Evolutionary conservation across 2,113 vertebrate species (phyloP).

Genomic region (Alexandromys fortis): DNA sequence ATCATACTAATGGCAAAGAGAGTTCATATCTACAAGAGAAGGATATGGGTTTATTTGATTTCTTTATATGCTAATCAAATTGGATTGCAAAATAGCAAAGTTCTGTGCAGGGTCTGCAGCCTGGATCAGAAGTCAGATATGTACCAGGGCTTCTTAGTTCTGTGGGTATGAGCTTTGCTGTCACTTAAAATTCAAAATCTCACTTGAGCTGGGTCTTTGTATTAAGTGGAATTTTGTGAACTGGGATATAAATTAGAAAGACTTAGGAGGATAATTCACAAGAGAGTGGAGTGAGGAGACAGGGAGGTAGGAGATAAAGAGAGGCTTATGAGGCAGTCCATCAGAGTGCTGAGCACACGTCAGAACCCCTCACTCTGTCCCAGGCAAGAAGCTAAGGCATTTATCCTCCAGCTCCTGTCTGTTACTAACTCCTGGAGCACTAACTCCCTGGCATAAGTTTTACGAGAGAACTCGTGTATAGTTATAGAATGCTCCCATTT

Average conservation of each 20-base stretch:
- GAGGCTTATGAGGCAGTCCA: neutral
- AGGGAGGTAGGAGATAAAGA: neutral
- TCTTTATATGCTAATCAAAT: neutral
- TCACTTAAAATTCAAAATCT: slow-evolving; percentile 26
- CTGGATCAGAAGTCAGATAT: neutral
- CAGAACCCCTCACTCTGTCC: neutral
- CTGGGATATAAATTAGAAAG: neutral
- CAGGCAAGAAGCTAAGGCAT: neutral
- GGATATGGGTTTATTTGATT: neutral
- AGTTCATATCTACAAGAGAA: neutral
- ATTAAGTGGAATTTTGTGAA: neutral
- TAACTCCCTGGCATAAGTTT: neutral
- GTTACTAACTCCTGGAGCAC: neutral
- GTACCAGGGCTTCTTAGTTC: neutral
- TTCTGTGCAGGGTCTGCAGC: neutral
- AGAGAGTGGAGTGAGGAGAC: neutral
- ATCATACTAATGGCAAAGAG: neutral
- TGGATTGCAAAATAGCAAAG: neutral
- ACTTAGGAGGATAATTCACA: neutral
- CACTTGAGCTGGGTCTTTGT: neutral
- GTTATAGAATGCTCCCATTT: neutral
- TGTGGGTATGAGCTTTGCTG: neutral
- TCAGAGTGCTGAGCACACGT: neutral
- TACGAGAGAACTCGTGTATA: neutral
- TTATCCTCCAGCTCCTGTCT: neutral